phyloP scores from a whole-genome alignment of 2,888 invertebrate genomes.

The Diaphora mendica region DNA sequence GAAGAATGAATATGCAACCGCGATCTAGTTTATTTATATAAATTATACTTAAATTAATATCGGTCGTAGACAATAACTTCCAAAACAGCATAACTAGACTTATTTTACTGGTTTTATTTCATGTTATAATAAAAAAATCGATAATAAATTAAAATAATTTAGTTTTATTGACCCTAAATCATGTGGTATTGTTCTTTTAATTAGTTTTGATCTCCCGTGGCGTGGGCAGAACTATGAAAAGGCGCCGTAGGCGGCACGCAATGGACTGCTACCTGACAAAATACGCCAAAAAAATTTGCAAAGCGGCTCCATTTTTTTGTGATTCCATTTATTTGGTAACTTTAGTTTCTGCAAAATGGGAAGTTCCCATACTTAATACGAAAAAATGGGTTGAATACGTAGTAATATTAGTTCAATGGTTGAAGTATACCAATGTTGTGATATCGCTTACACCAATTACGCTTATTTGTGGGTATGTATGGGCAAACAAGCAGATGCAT shows the following conservation, averaged over 20 bases:
- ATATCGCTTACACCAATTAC: no score
- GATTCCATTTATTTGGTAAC: no score
- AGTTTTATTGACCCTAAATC: slow-evolving; percentile 37
- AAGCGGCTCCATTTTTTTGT: background rate
- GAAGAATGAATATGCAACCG: background rate
- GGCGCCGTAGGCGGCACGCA: slow-evolving; percentile 42
- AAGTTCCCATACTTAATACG: no score
- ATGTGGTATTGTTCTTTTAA: slow-evolving; percentile 34
- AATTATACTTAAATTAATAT: background rate
- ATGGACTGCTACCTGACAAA: slow-evolving; percentile 41
- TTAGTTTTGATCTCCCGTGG: slow-evolving; percentile 48
- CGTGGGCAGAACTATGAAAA: slow-evolving; percentile 27
- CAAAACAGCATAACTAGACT: background rate
- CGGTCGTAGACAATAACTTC: background rate
- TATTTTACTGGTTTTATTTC: background rate
- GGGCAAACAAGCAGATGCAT: no score
- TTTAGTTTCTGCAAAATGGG: no score
- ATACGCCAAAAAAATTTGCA: slow-evolving; percentile 21
- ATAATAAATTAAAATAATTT: background rate
- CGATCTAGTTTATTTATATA: background rate
- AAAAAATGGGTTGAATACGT: background rate
- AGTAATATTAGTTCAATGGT: no score
- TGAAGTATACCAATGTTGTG: no score
- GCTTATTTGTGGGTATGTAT: no score
- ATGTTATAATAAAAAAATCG: background rate